phyloP scores from a whole-genome alignment of 2,113 vertebrate genomes.

The Xiphias gladius region DNA sequence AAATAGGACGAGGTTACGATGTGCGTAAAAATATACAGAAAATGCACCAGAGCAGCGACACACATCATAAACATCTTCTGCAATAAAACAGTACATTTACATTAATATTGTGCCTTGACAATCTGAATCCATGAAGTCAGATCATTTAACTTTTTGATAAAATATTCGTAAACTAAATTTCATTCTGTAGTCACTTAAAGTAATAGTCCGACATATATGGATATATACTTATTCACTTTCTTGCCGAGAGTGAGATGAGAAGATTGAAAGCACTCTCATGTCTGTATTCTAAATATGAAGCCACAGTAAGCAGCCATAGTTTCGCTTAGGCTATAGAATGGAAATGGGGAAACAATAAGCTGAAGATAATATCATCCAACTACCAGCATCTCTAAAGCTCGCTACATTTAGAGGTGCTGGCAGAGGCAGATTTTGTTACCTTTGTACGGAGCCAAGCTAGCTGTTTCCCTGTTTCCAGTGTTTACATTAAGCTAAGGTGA shows the following conservation, averaged over 20 bases:
- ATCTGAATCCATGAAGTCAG: background rate
- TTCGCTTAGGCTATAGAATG: background rate
- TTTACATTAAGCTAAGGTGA: background rate
- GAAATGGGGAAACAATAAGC: background rate
- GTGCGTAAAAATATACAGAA: background rate
- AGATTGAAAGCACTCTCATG: no score
- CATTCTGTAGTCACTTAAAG: background rate
- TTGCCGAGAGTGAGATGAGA: no score
- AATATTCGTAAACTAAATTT: background rate
- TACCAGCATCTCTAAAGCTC: no score
- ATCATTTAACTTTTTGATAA: background rate
- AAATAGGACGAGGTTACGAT: constrained; percentile 3
- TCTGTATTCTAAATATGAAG: no score
- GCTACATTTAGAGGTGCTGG: no score
- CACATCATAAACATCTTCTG: background rate
- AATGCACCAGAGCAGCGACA: background rate
- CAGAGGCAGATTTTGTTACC: background rate
- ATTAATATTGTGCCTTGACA: background rate
- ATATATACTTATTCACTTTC: no score
- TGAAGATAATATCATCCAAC: background rate
- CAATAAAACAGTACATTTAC: background rate
- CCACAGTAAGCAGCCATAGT: background rate
- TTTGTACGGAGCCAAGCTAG: background rate
- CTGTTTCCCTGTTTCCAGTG: background rate
- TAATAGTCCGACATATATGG: background rate